Evolutionary conservation across 2,888 invertebrate species (phyloP).

Genomic region (Aproaerema taeniolella): DNA sequence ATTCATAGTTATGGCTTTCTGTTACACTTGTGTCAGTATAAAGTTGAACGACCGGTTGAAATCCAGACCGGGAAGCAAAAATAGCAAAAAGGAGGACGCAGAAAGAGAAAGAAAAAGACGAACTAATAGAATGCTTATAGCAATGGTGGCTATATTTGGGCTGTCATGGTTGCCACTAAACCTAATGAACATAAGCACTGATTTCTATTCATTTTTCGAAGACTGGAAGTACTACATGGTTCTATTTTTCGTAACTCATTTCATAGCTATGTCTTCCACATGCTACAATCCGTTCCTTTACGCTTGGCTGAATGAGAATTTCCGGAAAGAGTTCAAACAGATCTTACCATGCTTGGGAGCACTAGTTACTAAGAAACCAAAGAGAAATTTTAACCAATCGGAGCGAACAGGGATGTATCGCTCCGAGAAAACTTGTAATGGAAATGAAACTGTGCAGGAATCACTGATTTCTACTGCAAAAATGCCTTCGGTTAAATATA

Average conservation of each 20-base stretch:
- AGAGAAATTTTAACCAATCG: constrained; percentile 58
- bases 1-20: constrained; percentile 90
- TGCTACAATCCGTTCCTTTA: constrained; percentile 97
- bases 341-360: constrained; percentile 81
- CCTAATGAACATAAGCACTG: constrained; percentile 85
- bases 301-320: constrained; percentile 97
- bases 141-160: constrained; percentile 93
- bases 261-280: constrained; percentile 94
- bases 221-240: constrained; percentile 85
- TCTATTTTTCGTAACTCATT: constrained; percentile 88
- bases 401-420: constrained; percentile 65
- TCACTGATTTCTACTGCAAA: constrained; percentile 64
- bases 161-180: constrained; percentile 92
- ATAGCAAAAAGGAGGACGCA: constrained; percentile 85
- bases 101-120: constrained; percentile 88
- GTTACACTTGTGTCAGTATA: constrained; percentile 89
- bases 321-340: constrained; percentile 91
- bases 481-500: constrained; percentile 64
- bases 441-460: constrained; percentile 68
- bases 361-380: constrained; percentile 55
- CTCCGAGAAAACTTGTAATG: constrained; percentile 68
- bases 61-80: constrained; percentile 84
- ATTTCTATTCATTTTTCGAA: constrained; percentile 79
- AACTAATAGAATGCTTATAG: constrained; percentile 93
- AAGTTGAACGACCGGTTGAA: constrained; percentile 85